Conservation (phyloP, 2,797 vertebrate genomes). For the Brachymystax lenok region DNA sequence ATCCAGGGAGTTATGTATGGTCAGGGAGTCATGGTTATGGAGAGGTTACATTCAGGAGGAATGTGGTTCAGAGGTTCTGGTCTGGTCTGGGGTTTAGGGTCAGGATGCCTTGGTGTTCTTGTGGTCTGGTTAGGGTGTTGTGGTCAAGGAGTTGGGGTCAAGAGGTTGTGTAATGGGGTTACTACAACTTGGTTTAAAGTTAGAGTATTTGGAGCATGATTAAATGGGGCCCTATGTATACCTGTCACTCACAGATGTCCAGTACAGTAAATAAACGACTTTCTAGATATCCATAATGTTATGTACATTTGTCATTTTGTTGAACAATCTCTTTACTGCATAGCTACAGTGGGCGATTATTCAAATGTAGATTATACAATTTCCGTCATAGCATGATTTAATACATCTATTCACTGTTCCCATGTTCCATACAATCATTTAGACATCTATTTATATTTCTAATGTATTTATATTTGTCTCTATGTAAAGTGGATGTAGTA, state of each 20-base stretch:
- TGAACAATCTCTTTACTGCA: background rate
- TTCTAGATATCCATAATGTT: background rate
- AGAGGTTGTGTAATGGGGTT: background rate
- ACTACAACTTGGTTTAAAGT: too few relatives aligned
- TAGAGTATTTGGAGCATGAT: constrained; percentile 30
- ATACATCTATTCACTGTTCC: background rate
- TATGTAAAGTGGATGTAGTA: background rate
- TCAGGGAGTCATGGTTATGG: background rate
- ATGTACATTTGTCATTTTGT: background rate
- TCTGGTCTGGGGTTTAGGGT: constrained; percentile 3
- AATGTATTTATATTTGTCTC: background rate
- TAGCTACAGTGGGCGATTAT: background rate
- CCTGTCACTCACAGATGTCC: background rate
- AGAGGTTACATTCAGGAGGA: background rate
- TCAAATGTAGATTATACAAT: background rate
- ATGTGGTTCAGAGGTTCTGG: background rate
- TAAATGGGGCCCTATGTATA: constrained; percentile 55
- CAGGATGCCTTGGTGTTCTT: background rate
- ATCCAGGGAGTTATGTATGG: background rate
- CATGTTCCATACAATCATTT: background rate
- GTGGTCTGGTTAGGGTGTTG: too few relatives aligned
- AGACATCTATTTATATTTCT: background rate
- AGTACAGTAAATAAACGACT: background rate
- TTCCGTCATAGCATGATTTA: background rate
- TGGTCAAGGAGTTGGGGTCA: constrained; percentile 10